Conservation (phyloP, 2,797 vertebrate genomes). For the Leucoraja ocellata region DNA sequence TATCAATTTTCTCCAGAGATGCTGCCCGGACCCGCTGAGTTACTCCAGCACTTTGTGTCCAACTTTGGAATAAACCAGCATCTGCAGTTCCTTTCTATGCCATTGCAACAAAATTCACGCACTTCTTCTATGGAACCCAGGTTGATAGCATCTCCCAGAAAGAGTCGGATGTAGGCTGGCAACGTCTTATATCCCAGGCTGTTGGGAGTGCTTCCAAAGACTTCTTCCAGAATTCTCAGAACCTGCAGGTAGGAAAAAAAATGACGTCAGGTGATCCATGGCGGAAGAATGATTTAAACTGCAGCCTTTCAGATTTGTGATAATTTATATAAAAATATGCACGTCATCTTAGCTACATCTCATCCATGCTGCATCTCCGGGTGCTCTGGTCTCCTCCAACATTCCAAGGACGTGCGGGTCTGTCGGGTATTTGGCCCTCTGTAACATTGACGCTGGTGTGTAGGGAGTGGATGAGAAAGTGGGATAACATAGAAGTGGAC, state of each 20-base stretch:
- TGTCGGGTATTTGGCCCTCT: too few species aligned
- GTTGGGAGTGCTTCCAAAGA: constrained; percentile 61
- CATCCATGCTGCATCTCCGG: too few species aligned
- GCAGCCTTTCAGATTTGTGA: neutral
- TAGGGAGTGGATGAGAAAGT: too few species aligned
- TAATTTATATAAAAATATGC: neutral
- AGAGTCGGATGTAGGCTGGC: constrained; percentile 63
- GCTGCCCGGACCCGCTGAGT: too few species aligned
- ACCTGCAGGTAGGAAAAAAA: constrained; percentile 50
- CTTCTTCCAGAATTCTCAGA: constrained; percentile 63
- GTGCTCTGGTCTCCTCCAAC: too few species aligned
- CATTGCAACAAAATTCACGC: neutral
- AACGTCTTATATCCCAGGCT: constrained; percentile 62
- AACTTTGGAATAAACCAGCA: too few species aligned
- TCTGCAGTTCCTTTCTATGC: too few species aligned
- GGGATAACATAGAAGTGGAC: too few species aligned
- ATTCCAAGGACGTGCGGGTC: too few species aligned
- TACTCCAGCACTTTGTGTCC: too few species aligned
- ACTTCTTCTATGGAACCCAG: constrained; percentile 61
- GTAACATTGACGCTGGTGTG: too few species aligned
- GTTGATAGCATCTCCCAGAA: constrained; percentile 68
- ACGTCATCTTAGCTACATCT: neutral
- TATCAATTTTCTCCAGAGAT: too few species aligned
- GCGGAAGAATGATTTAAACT: neutral
- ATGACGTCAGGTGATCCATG: neutral